Percentiles rank a stretch among this genome's conserved stretches.
phyloP scores from a whole-genome alignment of 2,888 invertebrate genomes.

The Callosobruchus maculatus region DNA sequence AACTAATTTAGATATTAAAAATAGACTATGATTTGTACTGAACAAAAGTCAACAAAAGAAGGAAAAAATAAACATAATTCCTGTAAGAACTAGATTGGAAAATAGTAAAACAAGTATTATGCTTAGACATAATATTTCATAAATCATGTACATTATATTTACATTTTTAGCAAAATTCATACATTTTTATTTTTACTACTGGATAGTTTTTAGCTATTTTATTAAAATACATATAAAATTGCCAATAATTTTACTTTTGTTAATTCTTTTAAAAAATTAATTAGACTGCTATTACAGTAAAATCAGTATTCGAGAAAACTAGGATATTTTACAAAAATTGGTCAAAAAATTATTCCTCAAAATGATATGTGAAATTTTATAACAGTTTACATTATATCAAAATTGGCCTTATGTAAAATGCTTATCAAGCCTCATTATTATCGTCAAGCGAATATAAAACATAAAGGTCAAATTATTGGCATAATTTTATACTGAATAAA shows the following conservation, averaged over 20 bases:
- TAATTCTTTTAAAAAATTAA: background rate
- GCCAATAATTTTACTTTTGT: conserved; percentile 42
- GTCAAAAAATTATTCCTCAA: conserved; percentile 18
- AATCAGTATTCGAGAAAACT: background rate
- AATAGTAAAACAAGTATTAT: conserved; percentile 32
- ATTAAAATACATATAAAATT: conserved; percentile 40
- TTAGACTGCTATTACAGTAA: background rate
- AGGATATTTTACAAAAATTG: conserved; percentile 14
- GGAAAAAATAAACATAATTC: conserved; percentile 32
- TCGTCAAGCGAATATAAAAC: background rate
- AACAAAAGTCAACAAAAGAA: conserved; percentile 32
- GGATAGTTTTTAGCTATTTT: conserved; percentile 40
- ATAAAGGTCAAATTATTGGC: conserved; percentile 42
- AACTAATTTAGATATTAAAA: conserved; percentile 41
- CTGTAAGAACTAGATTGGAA: conserved; percentile 36
- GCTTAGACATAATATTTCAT: conserved; percentile 44
- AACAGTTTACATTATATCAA: background rate
- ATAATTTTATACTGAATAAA: conserved; percentile 39
- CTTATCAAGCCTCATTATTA: background rate
- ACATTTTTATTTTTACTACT: conserved; percentile 37
- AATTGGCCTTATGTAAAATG: conserved; percentile 3
- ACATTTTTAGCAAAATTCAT: conserved; percentile 47
- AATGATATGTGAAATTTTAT: conserved; percentile 20
- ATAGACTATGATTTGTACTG: conserved; percentile 44
- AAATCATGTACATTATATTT: conserved; percentile 49